A percentile compares a stretch with the other conserved stretches of the same genome.
Evolutionary conservation across 2,113 vertebrate genomes (phyloP).

Genomic region (Sapajus apella): DNA sequence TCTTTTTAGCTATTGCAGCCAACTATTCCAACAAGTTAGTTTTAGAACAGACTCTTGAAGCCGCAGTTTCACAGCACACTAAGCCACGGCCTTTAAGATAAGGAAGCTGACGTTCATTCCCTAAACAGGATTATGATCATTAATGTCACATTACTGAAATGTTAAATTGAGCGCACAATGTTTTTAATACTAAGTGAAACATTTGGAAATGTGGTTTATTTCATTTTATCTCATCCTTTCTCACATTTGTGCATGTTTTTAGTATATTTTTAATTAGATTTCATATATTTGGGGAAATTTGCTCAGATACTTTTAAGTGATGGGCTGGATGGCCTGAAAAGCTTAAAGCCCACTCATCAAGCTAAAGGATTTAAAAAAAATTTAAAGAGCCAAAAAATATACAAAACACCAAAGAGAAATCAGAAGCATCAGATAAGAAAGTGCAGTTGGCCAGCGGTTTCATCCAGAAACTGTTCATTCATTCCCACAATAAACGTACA

Average conservation of each 20-base stretch:
- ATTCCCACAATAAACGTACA: rapidly evolving
- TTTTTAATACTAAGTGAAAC: neutral
- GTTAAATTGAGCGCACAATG: neutral
- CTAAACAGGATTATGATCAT: neutral
- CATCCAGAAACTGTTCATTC: rapidly evolving
- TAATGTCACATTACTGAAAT: conserved; percentile 6
- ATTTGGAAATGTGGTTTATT: neutral
- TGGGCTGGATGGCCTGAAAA: neutral
- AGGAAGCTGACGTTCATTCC: neutral
- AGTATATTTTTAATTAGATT: neutral
- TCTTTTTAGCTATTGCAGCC: conserved; percentile 23
- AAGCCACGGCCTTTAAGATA: neutral
- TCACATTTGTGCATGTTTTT: neutral
- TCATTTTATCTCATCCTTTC: neutral
- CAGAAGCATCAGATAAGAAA: neutral
- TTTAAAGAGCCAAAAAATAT: neutral
- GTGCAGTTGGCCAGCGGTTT: neutral
- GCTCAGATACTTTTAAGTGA: neutral
- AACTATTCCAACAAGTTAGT: neutral
- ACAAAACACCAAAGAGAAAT: neutral
- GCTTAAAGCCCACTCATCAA: neutral
- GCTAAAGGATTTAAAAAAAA: neutral
- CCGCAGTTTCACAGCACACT: neutral
- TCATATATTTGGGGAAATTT: neutral
- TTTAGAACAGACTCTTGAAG: neutral